Evolutionary conservation across 2,113 vertebrate genomes (phyloP).

Genomic region (Urocolius indicus): DNA sequence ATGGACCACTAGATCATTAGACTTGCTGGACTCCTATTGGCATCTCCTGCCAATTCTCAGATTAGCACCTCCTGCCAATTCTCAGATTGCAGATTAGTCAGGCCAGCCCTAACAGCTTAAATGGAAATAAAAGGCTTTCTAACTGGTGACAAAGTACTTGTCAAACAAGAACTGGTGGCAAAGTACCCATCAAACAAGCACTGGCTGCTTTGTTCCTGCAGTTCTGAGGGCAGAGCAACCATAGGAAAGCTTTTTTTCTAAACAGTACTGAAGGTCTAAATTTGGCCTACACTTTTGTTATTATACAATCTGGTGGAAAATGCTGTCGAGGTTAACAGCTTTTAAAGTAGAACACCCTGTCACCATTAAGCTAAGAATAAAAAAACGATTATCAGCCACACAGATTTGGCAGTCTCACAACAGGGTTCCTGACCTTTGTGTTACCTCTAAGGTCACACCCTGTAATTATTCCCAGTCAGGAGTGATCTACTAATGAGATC

Average conservation of each 20-base stretch:
- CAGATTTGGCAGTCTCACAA: neutral
- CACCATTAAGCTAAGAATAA: conserved; percentile 25
- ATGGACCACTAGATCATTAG: no score
- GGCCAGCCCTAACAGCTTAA: neutral
- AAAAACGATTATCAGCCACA: conserved; percentile 7
- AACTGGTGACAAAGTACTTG: neutral
- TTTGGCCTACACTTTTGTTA: conserved; percentile 13
- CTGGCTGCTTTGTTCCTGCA: neutral
- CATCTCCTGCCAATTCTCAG: neutral
- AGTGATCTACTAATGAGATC: neutral
- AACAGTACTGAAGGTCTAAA: conserved; percentile 15
- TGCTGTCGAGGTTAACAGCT: neutral
- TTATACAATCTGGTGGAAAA: conserved; percentile 17
- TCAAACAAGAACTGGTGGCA: neutral
- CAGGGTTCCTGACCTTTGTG: neutral
- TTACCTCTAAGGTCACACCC: neutral
- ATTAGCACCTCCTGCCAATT: neutral
- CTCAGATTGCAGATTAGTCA: neutral
- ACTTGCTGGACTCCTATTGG: neutral
- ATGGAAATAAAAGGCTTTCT: conserved; percentile 14
- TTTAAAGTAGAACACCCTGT: neutral
- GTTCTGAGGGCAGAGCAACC: conserved; percentile 6
- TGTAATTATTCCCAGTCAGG: neutral
- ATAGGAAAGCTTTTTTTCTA: conserved; percentile 29
- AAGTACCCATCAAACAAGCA: conserved; percentile 14